phyloP scores from a whole-genome alignment of 2,888 invertebrate species.

The Lacanobia wlatinum region DNA sequence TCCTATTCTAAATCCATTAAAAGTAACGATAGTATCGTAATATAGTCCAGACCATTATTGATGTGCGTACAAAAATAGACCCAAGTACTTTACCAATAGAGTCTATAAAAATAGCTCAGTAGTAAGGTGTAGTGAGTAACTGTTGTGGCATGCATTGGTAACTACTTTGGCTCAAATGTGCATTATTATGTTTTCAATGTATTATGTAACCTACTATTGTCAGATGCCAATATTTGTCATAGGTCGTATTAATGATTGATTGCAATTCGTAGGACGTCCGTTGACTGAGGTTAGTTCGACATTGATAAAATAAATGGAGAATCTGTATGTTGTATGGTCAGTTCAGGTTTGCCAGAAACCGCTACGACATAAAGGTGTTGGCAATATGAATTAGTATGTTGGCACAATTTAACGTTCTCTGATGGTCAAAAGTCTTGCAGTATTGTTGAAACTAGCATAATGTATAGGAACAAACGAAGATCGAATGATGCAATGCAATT shows the following conservation, averaged over 20 bases:
- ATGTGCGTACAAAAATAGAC: constrained; percentile 34
- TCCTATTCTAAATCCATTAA: constrained; percentile 26
- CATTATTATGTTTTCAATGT: constrained; percentile 13
- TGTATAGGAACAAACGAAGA: background rate
- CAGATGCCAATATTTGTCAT: constrained; percentile 22
- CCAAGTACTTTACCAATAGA: constrained; percentile 29
- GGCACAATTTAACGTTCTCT: background rate
- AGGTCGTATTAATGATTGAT: constrained; percentile 24
- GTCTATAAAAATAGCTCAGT: constrained; percentile 52
- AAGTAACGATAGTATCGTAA: constrained; percentile 9
- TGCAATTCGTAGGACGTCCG: constrained; percentile 19
- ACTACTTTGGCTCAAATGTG: constrained; percentile 46
- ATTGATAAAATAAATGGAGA: constrained; percentile 3
- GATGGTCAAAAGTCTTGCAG: background rate
- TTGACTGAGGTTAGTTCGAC: background rate
- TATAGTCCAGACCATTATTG: constrained; percentile 20
- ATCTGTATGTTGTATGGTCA: background rate
- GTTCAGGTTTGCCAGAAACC: background rate
- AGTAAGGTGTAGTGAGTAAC: constrained; percentile 32
- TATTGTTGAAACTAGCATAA: background rate
- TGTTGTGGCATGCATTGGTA: constrained; percentile 21
- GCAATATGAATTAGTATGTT: background rate
- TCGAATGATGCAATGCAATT: background rate
- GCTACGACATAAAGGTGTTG: background rate
- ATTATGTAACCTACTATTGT: constrained; percentile 31